Percentiles rank a stretch among this genome's conserved stretches.
phyloP scores from a whole-genome alignment of 2,888 invertebrate genomes.

The Acronicta alni region DNA sequence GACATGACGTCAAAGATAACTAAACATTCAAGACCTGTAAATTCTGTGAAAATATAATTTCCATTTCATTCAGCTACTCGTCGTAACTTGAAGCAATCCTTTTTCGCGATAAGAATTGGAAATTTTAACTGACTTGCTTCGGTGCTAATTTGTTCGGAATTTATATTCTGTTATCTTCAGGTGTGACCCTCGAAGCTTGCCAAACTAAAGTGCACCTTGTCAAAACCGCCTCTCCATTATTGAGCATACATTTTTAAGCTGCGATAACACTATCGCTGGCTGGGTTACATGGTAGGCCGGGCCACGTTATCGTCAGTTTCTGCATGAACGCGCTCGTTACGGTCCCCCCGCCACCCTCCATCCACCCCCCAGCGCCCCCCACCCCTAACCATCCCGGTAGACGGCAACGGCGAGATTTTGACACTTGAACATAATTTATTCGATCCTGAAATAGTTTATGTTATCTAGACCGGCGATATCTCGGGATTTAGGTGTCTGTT shows the following conservation, averaged over 20 bases:
- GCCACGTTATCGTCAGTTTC: conserved; percentile 88
- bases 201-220: conserved; percentile 70
- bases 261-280: conserved; percentile 78
- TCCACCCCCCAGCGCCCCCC: conserved; percentile 45
- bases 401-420: conserved; percentile 82
- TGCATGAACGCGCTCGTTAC: conserved; percentile 88
- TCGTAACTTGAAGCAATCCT: conserved; percentile 28
- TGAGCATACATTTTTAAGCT: conserved; percentile 86
- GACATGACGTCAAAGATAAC: conserved; percentile 37
- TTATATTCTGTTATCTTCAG: conserved; percentile 57
- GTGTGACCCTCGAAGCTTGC: conserved; percentile 51
- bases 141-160: conserved; percentile 35
- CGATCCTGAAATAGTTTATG: conserved; percentile 65
- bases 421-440: conserved; percentile 86
- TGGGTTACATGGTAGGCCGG: conserved; percentile 88
- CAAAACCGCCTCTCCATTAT: conserved; percentile 76
- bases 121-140: conserved; percentile 33
- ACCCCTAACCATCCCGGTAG: conserved; percentile 61
- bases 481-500: conserved; percentile 52
- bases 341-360: conserved; percentile 62
- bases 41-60: conserved; percentile 41
- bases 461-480: conserved; percentile 56
- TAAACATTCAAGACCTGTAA: conserved; percentile 20
- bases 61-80: conserved; percentile 27
- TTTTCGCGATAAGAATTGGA: conserved; percentile 47